Evolutionary conservation across 2,888 invertebrate genomes (phyloP), one percentile per base, ranked within the genome.

Genomic region (Oxyteleia sp.): DNA sequence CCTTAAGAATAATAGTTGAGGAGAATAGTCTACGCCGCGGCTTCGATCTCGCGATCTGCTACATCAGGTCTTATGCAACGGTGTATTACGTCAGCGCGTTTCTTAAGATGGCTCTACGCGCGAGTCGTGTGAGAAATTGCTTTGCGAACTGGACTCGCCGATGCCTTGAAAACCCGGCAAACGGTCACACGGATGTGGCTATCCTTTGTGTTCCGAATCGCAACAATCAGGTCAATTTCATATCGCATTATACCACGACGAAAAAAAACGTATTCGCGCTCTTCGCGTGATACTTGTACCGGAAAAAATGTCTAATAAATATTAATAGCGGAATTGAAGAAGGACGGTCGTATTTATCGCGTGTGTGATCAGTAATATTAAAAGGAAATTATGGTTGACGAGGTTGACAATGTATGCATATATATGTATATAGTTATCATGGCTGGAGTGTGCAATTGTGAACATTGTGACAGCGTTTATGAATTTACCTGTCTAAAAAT

Each of bases 1-100:
- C 84, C 87, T 79, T 85, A 84, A 84, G 89, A 89, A 89, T 89
- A 90, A 90, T 89, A 87, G 89, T 87, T 85, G 86, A 87, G 87
- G 86, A 86, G 87, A 87, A 89, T 89, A 88, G 87, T 88, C 66
- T 53, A 32, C 16, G 26, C 45, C 16, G 64, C 61, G 23, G 20
- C 68, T 63, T 53, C 32, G 64, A 79, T 75, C 64, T 68, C 35
- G 51, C 63, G 80, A 78, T 76, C 63, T 63, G 71, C 79, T 80
- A 71, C 23, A 55, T 26, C 49, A n/a, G 63, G 29, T 47, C 81
- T 84, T 80, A 81, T 81, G 84, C 80, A 84, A 84, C 63, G 43
- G 18, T 20, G 68, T 81, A 84, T 84, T 84, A 66, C 84, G 78
- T 81, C 84, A 81, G 78, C 69, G 69, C 57, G 57, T 64, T 82